Evolutionary conservation across 1,140 invertebrate genomes (phyloP).

Genomic region (Vanessa tameamea): DNA sequence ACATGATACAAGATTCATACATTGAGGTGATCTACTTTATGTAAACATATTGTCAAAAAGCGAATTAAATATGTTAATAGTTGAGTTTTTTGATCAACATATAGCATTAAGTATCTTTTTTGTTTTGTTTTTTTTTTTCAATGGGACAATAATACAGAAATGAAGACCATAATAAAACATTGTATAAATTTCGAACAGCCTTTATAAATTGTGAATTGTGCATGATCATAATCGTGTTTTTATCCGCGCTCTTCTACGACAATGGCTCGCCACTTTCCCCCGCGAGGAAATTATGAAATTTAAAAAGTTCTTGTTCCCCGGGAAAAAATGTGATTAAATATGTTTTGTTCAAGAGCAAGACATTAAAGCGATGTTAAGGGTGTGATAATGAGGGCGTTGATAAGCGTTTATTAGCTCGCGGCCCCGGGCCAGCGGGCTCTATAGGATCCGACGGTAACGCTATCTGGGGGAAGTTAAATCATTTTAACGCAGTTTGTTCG

Average conservation of each 20-base stretch:
- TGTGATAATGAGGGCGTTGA: conserved; percentile 79
- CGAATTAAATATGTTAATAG: too few species aligned
- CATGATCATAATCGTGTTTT: conserved; percentile 39
- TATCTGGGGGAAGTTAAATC: conserved; percentile 78
- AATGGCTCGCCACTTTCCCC: conserved; percentile 40
- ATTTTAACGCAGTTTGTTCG: conserved; percentile 76
- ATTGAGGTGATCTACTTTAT: too few species aligned
- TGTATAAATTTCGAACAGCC: conserved; percentile 7
- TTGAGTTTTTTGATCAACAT: too few species aligned
- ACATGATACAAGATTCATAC: neutral
- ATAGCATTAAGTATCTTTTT: too few species aligned
- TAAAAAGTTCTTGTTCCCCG: conserved; percentile 67
- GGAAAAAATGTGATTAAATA: conserved; percentile 80
- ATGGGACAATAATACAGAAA: neutral
- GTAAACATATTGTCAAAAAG: neutral
- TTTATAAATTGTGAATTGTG: conserved; percentile 37
- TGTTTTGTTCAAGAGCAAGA: conserved; percentile 80
- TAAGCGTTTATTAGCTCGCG: conserved; percentile 78
- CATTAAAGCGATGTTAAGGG: conserved; percentile 81
- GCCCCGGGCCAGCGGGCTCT: conserved; percentile 62
- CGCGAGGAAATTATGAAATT: conserved; percentile 69
- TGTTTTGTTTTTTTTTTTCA: too few species aligned
- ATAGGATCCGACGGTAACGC: conserved; percentile 63
- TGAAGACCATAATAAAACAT: neutral
- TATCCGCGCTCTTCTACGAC: conserved; percentile 37